Evolutionary conservation across 2,113 vertebrate species (phyloP).

Genomic region (Gorsachius goisagi): DNA sequence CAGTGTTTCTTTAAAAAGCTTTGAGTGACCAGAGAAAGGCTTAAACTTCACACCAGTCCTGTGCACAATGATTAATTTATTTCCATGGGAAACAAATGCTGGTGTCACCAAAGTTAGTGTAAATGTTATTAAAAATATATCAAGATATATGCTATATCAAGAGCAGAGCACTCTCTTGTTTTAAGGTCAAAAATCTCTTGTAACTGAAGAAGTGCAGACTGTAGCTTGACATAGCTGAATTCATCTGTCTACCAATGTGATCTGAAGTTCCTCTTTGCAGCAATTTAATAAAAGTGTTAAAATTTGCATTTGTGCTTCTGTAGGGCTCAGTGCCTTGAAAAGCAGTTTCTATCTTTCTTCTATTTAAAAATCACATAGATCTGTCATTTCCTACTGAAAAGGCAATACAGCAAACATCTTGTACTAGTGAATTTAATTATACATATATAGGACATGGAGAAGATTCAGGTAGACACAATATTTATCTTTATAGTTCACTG

Average conservation of each 20-base stretch:
- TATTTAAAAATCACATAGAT: not conserved
- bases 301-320: not conserved
- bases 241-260: not conserved
- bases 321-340: not conserved
- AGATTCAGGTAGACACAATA: not conserved
- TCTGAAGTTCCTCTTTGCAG: not conserved
- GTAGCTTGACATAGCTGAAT: not conserved
- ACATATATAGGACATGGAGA: not conserved
- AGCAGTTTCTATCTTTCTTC: not conserved
- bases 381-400: not conserved
- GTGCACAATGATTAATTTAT: not conserved
- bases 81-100: not conserved
- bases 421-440: not conserved
- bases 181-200: not conserved
- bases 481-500: conserved; percentile 36
- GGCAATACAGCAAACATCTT: not conserved
- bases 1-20: not conserved
- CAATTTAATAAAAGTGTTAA: not conserved
- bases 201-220: not conserved
- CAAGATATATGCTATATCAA: not conserved
- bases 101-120: not conserved
- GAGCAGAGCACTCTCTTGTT: not conserved
- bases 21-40: not conserved
- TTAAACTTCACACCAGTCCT: not conserved
- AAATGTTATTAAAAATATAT: not conserved